Base-by-base conservation (phyloP, 2,113 vertebrate species). In the Odocoileus hemionus region DNA sequence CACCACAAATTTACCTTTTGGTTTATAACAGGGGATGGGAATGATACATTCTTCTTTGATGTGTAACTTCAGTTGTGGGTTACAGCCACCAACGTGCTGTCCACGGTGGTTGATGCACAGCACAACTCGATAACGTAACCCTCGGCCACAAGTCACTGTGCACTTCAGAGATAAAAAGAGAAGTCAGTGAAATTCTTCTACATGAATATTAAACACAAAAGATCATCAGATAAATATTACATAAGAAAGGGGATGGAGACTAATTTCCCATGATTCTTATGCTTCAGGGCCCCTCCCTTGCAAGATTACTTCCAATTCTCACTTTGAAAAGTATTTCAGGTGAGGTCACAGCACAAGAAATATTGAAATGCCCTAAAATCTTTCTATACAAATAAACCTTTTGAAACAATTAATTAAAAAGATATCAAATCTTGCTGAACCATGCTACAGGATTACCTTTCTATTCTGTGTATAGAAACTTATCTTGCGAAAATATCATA, bases 1-100 rank as follows among this genome's bases (percentile, higher is more conserved):
- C 39, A 39, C 13, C 3, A 14, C 15, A 25, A 10, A 96, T 82
- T 95, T 98, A 99, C 99, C 99, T 99, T 98, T 99, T 33, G 99
- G 99, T 97, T 99, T 99, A 97, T 99, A 99, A 79, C 99, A 99
- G 0, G 99, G 99, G 6, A 99, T 60, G 12, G 99, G 99, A 80
- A 99, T 98, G 74, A 99, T 97, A 92, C 99, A 99, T 83, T 99
- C 99, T 97, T 99, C 99, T 93, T 99, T 99, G 67, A 99, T 99
- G 95, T 99, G 99, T 3, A 99, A 98, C 93, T 99, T 99, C 70
- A 99, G 98, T 4, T 99, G 99, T 0, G 99, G 97, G 5, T 99
- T 99, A 91, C 99, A 99, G 96, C 99, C 99, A 2, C 99, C 99
- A 0, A 99, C 99, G 4, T 99, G 99, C 97, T 99, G 99, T 33